Evolutionary conservation across 2,888 invertebrate genomes (phyloP), one percentile per base, ranked within the genome.

Genomic region (Campoplex nolae): DNA sequence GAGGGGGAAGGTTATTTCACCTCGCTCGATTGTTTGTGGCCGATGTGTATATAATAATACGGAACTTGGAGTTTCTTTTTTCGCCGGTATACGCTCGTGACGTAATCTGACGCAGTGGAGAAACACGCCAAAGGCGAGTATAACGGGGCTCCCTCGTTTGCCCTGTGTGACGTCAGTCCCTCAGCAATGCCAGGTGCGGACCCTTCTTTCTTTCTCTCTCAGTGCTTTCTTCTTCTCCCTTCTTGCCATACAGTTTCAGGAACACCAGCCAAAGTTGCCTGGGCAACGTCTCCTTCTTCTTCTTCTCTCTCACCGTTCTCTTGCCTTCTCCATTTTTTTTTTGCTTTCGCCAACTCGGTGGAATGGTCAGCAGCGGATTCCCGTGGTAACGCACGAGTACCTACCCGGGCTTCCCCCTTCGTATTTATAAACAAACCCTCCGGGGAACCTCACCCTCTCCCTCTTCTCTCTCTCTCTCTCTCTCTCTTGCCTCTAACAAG

Each of bases 91-190:
- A 42, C 67, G 58, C 80, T 76, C 73, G 89, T 92, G 92, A 92
- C 92, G 92, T 92, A 90, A 90, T 90, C 88, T 89, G 90, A 91
- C 90, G 90, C 89, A 83, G 68, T 18, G 48, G 83, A 73, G 62
- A 83, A 80, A 84, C 38, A 75, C 54, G 70, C 51, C 45, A 80
- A 70, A 73, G 84, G 84, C 77, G 42, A 2, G 65, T 56, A 71
- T 92, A 92, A 92, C 91, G 91, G 91, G 87, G 87, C 87, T 56
- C 65, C 67, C 56, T 73, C 62, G 16, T 88, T 87, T 80, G 68
- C 70, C 83, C 80, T 75, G 83, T 42, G 70, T 92, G 92, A 92
- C 92, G 93, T 92, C 92, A 65, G 54, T 68, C 71, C 28, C 58
- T 80, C 77, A 42, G 80, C 85, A 86, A 81, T 62, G 79, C 81